A percentile compares a stretch with the other conserved stretches of the same genome.
phyloP scores from a whole-genome alignment of 2,888 invertebrate species.

The Xylota sylvarum region DNA sequence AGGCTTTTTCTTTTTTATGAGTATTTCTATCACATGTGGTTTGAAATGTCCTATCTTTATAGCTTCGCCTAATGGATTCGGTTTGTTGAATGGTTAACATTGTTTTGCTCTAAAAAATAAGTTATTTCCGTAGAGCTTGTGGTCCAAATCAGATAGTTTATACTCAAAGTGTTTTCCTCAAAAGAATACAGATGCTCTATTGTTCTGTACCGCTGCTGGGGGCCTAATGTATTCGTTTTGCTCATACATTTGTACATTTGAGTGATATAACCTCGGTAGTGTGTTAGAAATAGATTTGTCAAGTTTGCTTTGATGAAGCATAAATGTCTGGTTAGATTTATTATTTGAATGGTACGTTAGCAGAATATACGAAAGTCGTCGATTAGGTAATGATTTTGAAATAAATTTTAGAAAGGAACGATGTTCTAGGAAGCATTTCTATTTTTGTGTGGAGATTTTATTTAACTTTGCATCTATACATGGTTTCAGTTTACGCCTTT shows the following conservation, averaged over 20 bases:
- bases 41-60: conserved; percentile 8
- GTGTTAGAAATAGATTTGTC: background rate
- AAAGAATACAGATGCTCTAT: conserved; percentile 5
- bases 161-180: background rate
- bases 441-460: too few species aligned
- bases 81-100: background rate
- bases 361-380: background rate
- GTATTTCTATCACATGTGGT: background rate
- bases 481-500: too few species aligned
- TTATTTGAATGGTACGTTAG: background rate
- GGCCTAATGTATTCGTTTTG: background rate
- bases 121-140: background rate
- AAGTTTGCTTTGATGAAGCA: background rate
- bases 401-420: background rate
- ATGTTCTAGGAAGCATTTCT: background rate
- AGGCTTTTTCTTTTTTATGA: background rate
- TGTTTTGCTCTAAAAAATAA: background rate
- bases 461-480: too few species aligned
- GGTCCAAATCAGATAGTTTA: background rate
- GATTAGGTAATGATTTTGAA: background rate
- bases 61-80: conserved; percentile 2
- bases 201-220: background rate
- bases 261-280: background rate
- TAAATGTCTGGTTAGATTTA: background rate
- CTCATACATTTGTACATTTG: background rate